phyloP scores from a whole-genome alignment of 2,113 vertebrate species.

The Nannospalax galili region DNA sequence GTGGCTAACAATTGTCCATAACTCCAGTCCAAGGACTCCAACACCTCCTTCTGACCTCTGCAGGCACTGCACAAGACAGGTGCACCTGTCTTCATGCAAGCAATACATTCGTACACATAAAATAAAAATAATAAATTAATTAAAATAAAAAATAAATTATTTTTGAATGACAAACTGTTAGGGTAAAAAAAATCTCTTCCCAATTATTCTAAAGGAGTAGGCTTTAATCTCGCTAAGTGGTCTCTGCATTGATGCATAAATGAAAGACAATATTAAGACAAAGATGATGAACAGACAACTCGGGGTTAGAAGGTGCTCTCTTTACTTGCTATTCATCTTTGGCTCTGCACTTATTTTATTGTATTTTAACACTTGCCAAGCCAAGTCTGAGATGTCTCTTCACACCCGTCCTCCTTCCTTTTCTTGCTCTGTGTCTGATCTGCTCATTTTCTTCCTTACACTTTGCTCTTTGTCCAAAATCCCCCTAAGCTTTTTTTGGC shows the following conservation, averaged over 20 bases:
- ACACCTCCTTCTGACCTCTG: too few relatives aligned
- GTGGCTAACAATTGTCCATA: too few relatives aligned
- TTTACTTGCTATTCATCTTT: neutral
- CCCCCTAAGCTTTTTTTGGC: too few relatives aligned
- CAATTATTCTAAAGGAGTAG: slow-evolving; percentile 45
- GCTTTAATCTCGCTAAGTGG: neutral
- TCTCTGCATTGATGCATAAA: slow-evolving; percentile 30
- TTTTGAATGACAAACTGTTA: slow-evolving; percentile 9
- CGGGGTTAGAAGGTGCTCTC: neutral
- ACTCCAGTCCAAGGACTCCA: too few relatives aligned
- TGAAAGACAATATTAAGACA: neutral
- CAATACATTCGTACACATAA: too few relatives aligned
- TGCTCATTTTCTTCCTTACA: slow-evolving; percentile 47
- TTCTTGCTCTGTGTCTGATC: neutral
- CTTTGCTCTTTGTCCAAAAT: slow-evolving; percentile 52
- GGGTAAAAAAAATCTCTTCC: neutral
- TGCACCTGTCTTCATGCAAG: too few relatives aligned
- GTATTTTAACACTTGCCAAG: slow-evolving; percentile 40
- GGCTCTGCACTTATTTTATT: slow-evolving; percentile 36
- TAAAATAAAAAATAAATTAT: neutral
- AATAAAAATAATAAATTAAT: too few relatives aligned
- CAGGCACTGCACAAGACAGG: too few relatives aligned
- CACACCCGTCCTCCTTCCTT: neutral
- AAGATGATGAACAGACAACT: slow-evolving; percentile 18
- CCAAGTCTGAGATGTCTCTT: neutral